Evolutionary conservation across 2,797 vertebrate species (phyloP).

Genomic region (Coranthus polyacanthus): DNA sequence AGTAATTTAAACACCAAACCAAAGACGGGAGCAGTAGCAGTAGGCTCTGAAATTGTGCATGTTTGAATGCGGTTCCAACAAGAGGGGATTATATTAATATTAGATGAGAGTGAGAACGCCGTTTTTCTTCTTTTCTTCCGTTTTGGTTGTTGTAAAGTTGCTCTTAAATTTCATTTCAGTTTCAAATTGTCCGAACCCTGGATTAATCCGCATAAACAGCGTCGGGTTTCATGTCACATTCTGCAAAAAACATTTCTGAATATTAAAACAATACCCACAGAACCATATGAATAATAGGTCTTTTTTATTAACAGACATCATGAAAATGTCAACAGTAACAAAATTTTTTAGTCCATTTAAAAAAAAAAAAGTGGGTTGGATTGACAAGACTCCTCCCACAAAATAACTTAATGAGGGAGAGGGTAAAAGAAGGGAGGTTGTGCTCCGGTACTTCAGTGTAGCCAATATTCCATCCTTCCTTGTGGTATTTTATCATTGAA

Average conservation of each 20-base stretch:
- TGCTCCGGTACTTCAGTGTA: constrained; percentile 69
- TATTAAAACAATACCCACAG: constrained; percentile 18
- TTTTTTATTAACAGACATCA: constrained; percentile 88
- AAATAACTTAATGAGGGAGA: constrained; percentile 85
- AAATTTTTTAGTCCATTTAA: constrained; percentile 82
- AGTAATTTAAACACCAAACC: too few relatives aligned
- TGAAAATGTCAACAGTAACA: constrained; percentile 86
- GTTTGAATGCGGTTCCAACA: too few relatives aligned
- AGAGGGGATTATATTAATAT: too few relatives aligned
- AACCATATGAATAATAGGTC: constrained; percentile 71
- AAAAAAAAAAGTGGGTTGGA: constrained; percentile 80
- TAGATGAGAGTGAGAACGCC: too few relatives aligned
- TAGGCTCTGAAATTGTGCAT: too few relatives aligned
- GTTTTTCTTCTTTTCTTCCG: too few relatives aligned
- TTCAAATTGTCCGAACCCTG: too few relatives aligned
- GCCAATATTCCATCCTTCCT: constrained; percentile 49
- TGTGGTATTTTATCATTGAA: constrained; percentile 4
- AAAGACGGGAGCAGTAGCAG: too few relatives aligned
- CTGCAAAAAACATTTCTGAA: not conserved
- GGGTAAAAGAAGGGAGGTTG: constrained; percentile 62
- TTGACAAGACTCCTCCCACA: constrained; percentile 81
- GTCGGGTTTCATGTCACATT: too few relatives aligned
- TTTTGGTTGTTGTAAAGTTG: too few relatives aligned
- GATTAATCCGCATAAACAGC: too few relatives aligned
- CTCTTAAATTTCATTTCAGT: too few relatives aligned